Percentiles rank a stretch among this genome's conserved stretches.
Conservation (phyloP, 2,113 vertebrate genomes). For the Callorhinus ursinus region DNA sequence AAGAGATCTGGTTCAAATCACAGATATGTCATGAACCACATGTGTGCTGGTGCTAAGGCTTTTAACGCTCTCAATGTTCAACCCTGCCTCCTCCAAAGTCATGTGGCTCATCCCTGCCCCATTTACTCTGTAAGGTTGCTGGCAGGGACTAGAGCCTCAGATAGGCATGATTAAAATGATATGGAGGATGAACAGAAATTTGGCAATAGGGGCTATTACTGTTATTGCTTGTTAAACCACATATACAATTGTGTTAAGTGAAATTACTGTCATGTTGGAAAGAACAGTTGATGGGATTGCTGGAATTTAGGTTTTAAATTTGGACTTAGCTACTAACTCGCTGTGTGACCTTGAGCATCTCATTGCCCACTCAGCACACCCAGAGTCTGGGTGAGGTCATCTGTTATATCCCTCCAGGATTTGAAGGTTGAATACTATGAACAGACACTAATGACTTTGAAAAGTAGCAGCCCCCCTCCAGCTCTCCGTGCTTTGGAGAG, state of each 20-base stretch:
- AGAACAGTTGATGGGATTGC: background rate
- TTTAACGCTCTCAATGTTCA: fast-evolving
- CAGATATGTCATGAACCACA: fast-evolving
- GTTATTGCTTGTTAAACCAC: background rate
- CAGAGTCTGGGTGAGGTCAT: background rate
- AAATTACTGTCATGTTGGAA: background rate
- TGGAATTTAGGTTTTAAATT: background rate
- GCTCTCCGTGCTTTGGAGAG: background rate
- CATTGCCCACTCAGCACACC: background rate
- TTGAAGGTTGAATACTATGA: background rate
- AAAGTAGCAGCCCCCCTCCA: background rate
- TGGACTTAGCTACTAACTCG: background rate
- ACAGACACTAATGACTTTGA: background rate
- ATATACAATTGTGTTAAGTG: background rate
- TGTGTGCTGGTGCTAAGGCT: background rate
- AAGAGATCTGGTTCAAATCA: background rate
- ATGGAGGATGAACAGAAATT: background rate
- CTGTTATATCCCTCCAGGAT: background rate
- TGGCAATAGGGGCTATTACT: background rate
- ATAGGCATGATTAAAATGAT: background rate
- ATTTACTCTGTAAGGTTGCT: background rate
- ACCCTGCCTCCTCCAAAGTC: background rate
- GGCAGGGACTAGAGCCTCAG: background rate
- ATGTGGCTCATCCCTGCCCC: fast-evolving
- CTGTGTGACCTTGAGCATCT: background rate